phyloP scores from a whole-genome alignment of 1,140 invertebrate species.

The Uloborus diversus region DNA sequence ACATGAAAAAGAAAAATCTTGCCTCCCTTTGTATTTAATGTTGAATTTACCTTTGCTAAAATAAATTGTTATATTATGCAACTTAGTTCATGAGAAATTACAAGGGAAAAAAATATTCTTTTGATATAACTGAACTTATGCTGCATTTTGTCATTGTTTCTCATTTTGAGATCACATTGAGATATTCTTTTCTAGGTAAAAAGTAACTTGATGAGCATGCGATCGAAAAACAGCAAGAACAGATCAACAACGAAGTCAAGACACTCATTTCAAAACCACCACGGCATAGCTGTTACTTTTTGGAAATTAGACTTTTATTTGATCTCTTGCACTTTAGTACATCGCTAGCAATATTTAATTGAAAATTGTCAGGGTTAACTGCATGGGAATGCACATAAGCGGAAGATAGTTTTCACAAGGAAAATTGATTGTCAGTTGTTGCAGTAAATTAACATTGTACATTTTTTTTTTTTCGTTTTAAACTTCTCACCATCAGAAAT shows the following conservation, averaged over 20 bases:
- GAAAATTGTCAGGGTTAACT: conserved; percentile 11
- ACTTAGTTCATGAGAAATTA: neutral
- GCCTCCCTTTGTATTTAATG: too few species aligned
- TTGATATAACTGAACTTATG: too few species aligned
- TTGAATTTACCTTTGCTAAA: too few species aligned
- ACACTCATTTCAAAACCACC: conserved; percentile 31
- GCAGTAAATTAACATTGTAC: conserved; percentile 8
- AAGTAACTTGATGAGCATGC: conserved; percentile 58
- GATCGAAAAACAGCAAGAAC: conserved; percentile 56
- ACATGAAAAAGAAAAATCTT: too few species aligned
- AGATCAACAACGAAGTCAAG: conserved; percentile 57
- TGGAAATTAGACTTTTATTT: conserved; percentile 50
- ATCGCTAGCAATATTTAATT: conserved; percentile 39
- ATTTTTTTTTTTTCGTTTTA: too few species aligned
- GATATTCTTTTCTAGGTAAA: conserved; percentile 30
- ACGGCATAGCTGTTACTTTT: conserved; percentile 44
- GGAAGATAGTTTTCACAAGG: neutral
- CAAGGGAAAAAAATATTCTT: too few species aligned
- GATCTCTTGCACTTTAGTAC: conserved; percentile 54
- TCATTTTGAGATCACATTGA: too few species aligned
- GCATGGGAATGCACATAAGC: conserved; percentile 19
- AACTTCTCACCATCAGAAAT: too few species aligned
- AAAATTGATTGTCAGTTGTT: neutral
- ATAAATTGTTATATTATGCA: too few species aligned
- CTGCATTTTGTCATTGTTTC: too few species aligned